Evolutionary conservation across 64 coral and sea anemone species (phyloP), one percentile per base, ranked within the genome.

Genomic region (Montipora efflorescens): DNA sequence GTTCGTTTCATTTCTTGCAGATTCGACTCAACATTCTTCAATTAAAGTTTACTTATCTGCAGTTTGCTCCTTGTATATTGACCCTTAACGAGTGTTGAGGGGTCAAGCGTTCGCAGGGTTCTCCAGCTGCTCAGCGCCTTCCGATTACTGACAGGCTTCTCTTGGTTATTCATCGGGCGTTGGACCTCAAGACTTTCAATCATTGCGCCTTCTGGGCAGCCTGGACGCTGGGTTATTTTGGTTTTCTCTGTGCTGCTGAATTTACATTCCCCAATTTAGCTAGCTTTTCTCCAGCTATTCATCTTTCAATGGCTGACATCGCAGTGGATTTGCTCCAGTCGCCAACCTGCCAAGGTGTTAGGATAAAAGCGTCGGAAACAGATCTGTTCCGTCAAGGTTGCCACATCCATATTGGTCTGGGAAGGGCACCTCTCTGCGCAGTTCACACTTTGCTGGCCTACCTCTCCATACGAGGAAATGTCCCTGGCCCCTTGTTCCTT

Each of bases 331-430:
- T 0, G 14, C 58, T 21, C 55, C 36, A 68, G 36, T 43, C 25
- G 6, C 78, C 89, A 21, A 46, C 78, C 47, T 79, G 89, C n/a
- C 47, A 81, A 16, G 14, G 61, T 19, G 79, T 82, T 49, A 4
- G 77, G 59, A 91, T 91, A 55, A 91, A 91, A 83, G 44, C 90
- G 5, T 91, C 78, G 11, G 83, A 91, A 83, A 82, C 79, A 18
- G 78, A 91, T 83, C 90, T 66, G 21, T 91, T 91, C 90, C 14
- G 90, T 52, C 2, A 81, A 19, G 90, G 90, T 52, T 91, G 78
- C 19, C 49, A 64, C 49, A 82, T 83, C 45, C 68, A 61, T 73
- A 81, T 91, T 75, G 79, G 90, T 79, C 64, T n/a, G 43, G 77
- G 78, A 48, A 70, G 18, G 43, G 25, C 49, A 45, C 68, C 90